A percentile compares a stretch with the other conserved stretches of the same genome.
Evolutionary conservation across 1,140 invertebrate genomes (phyloP).

Genomic region (Drosophila kanapiae): DNA sequence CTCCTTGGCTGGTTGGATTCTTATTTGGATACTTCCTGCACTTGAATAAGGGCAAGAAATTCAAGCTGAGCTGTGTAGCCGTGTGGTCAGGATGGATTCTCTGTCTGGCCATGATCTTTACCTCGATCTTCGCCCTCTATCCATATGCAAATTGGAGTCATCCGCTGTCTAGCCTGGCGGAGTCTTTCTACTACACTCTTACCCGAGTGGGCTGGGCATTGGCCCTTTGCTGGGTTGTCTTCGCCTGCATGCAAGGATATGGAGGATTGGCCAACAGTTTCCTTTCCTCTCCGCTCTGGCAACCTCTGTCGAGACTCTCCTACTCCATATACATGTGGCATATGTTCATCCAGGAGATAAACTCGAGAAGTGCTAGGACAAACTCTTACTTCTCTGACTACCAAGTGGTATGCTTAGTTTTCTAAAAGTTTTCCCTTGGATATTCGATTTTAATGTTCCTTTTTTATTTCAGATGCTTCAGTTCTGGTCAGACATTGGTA

Average conservation of each 20-base stretch:
- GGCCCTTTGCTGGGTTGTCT: constrained; percentile 88
- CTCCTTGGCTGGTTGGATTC: constrained; percentile 50
- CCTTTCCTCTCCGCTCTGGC: constrained; percentile 85
- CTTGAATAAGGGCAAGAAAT: neutral
- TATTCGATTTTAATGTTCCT: neutral
- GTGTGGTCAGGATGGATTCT: constrained; percentile 56
- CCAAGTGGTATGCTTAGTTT: constrained; percentile 31
- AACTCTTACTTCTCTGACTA: constrained; percentile 55
- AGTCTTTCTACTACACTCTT: constrained; percentile 88
- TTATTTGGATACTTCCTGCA: constrained; percentile 10
- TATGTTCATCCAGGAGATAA: constrained; percentile 51
- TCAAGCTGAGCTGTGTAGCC: constrained; percentile 29
- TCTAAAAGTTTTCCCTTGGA: accelerated
- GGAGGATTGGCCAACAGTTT: constrained; percentile 87
- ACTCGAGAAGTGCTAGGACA: constrained; percentile 14
- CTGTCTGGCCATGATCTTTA: constrained; percentile 39
- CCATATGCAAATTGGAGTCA: constrained; percentile 61
- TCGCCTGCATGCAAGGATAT: constrained; percentile 88
- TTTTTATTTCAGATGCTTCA: constrained; percentile 18
- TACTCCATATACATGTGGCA: constrained; percentile 86
- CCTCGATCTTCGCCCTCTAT: constrained; percentile 61
- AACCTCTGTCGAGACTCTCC: constrained; percentile 85
- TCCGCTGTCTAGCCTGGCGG: constrained; percentile 69
- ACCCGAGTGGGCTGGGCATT: constrained; percentile 87
- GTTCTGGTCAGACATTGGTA: constrained; percentile 49